phyloP scores from a whole-genome alignment of 2,888 invertebrate species.

The Drosophila neotestacea region DNA sequence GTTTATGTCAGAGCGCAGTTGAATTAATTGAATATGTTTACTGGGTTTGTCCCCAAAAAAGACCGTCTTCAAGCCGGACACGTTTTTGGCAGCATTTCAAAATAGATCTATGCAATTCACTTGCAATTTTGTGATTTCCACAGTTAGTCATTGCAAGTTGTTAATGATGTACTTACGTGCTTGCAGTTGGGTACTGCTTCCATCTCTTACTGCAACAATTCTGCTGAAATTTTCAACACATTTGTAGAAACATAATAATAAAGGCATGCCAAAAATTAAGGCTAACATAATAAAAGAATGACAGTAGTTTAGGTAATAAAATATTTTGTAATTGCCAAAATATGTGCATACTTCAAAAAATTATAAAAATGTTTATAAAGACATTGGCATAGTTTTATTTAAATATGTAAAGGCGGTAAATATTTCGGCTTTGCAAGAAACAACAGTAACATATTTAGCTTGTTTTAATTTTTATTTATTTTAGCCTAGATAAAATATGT shows the following conservation, averaged over 20 bases:
- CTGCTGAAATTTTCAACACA: neutral
- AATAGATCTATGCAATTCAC: neutral
- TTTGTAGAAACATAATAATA: too few relatives aligned
- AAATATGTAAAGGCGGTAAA: neutral
- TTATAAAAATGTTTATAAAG: neutral
- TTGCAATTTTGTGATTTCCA: neutral
- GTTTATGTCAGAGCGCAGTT: neutral
- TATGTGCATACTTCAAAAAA: neutral
- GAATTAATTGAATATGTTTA: constrained; percentile 6
- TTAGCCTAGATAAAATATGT: too few relatives aligned
- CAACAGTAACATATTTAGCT: too few relatives aligned
- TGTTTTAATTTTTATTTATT: too few relatives aligned
- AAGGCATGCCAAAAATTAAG: neutral
- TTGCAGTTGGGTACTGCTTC: neutral
- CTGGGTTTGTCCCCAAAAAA: constrained; percentile 15
- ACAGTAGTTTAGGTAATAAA: neutral
- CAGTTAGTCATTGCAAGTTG: neutral
- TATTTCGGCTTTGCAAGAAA: too few relatives aligned
- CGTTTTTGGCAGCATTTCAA: constrained; percentile 9
- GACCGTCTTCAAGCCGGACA: neutral
- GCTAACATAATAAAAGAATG: neutral
- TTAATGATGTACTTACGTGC: neutral
- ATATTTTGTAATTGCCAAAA: neutral
- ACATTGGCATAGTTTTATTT: neutral
- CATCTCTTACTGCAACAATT: neutral